phyloP scores from a whole-genome alignment of 2,888 invertebrate species.

The Alviniconcha strummeri region DNA sequence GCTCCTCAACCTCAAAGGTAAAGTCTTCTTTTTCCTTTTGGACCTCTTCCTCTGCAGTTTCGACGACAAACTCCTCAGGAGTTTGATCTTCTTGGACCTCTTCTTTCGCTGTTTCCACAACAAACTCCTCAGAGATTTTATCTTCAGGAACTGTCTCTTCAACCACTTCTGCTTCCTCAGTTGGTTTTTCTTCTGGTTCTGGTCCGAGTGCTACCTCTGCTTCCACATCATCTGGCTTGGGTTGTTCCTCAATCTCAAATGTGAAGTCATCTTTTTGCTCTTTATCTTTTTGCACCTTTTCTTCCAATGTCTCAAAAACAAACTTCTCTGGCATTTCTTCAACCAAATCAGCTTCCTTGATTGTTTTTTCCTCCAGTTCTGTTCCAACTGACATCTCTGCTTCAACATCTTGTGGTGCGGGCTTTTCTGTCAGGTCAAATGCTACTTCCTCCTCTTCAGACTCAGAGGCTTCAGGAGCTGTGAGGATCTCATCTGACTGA shows the following conservation, averaged over 20 bases:
- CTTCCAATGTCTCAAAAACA: not conserved
- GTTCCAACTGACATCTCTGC: slow-evolving; percentile 57
- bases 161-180: too few species aligned
- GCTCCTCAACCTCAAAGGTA: too few species aligned
- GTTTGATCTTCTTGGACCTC: too few species aligned
- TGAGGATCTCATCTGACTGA: too few species aligned
- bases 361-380: slow-evolving; percentile 12
- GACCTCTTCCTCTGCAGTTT: too few species aligned
- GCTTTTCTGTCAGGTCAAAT: slow-evolving; percentile 40
- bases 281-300: slow-evolving; percentile 58
- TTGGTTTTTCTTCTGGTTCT: too few species aligned
- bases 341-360: not conserved
- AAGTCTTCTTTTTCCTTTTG: too few species aligned
- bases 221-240: slow-evolving; percentile 38
- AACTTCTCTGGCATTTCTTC: slow-evolving; percentile 65
- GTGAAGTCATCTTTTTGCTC: slow-evolving; percentile 74
- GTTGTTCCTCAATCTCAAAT: slow-evolving; percentile 41
- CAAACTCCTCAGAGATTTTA: too few species aligned
- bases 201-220: slow-evolving; percentile 56
- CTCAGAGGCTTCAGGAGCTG: slow-evolving; percentile 65
- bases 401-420: slow-evolving; percentile 38
- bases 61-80: too few species aligned
- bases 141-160: not conserved
- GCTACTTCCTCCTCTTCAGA: slow-evolving; percentile 74
- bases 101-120: too few species aligned